Percentiles rank a stretch among this genome's conserved stretches.
These are phyloP conservation scores for honey bee (Apis mellifera) DNA, from an alignment of 1,140 invertebrate species.

Conservation along the genomic window Amel_HAv3.1 CM009931.2:21930501-21931000, in stretches of 20 bases:
- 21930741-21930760: not conserved
- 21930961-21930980: too few species aligned
- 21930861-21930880: too few species aligned
- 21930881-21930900: slow-evolving; percentile 4
- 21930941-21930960: not conserved
- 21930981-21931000: too few species aligned
- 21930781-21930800: not conserved
- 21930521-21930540: slow-evolving; percentile 46
- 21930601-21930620: slow-evolving; percentile 12
- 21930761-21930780: not conserved
- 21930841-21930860: too few species aligned
- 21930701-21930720: not conserved
- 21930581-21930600: not conserved
- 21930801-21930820: slow-evolving; percentile 14
- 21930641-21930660: slow-evolving; percentile 25
- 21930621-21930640: slow-evolving; percentile 10
- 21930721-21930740: not conserved
- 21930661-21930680: slow-evolving; percentile 21
- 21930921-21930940: not conserved
- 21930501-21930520: slow-evolving; percentile 62
- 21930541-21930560: slow-evolving; percentile 48
- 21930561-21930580: slow-evolving; percentile 13
- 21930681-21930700: slow-evolving; percentile 14
- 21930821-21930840: slow-evolving; percentile 12
- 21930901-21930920: slow-evolving; percentile 4